Base-by-base conservation (phyloP, 2,888 invertebrate species). In the Cerastis rubricosa region DNA sequence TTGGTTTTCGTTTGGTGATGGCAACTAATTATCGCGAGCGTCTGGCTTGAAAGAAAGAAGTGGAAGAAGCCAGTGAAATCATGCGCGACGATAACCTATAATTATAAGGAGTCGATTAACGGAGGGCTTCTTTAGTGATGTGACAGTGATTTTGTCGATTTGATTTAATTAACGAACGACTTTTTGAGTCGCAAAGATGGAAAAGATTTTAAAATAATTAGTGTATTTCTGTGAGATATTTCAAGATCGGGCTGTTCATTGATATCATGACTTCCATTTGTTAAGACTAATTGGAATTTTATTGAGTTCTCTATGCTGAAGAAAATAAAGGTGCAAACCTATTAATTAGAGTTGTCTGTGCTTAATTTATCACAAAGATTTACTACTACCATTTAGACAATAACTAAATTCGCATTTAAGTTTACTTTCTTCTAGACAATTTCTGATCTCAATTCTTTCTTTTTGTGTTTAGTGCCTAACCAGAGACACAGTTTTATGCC, bases 21-120 rank as follows among this genome's bases (percentile, higher is more conserved):
- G 75, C 71, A 88, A 91, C 93, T 93, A 94, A 94, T 93, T 94
- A 93, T 88, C 87, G 78, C 85, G 83, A 82, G 72, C 87, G 87
- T 83, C 83, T 84, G 82, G 85, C 85, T 85, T 86, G 87, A 90
- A 93, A 93, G 92, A 93, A 92, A 90, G 85, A 83, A 90, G 90
- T 88, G 91, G 89, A 89, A 90, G 94, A 93, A 93, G 94, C 92
- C 94, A 87, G 92, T 93, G 91, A 93, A 94, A 93, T 94, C 93
- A 90, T 88, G 92, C 90, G 91, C 88, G 92, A 92, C 92, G 91
- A 93, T 94, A 93, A 90, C 91, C 92, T 93, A 92, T 93, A 93
- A 93, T 94, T 93, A 93, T 93, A 89, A 91, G 90, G 87, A 88
- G 91, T 89, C 92, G 92, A 92, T 94, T 93, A 93, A 83, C 81